These are phyloP conservation scores for Pelodiscus sinensis DNA, from an alignment of 2,113 vertebrate species.

Conservation along the genomic window DNA sequence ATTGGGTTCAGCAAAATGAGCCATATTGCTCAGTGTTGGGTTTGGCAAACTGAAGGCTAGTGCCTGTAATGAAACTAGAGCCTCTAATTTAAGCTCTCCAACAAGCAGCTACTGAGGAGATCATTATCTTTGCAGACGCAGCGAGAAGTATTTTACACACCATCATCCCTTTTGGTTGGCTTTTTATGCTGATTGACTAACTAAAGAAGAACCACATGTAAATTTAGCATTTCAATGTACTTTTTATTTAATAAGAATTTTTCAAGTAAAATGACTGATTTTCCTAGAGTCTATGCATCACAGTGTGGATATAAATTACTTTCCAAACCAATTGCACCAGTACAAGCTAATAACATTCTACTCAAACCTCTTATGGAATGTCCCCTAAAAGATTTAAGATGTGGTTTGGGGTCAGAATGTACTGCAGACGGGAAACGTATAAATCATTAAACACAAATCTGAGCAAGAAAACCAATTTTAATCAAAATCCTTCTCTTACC, in stretches of 20 bases:
- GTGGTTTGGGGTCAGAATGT: constrained; percentile 10
- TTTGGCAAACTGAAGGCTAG: not conserved
- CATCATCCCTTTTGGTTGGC: not conserved
- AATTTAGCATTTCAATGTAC: not conserved
- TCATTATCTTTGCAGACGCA: not conserved
- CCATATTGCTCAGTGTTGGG: no score
- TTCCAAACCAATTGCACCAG: not conserved
- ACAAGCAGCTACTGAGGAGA: constrained; percentile 1
- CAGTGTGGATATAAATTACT: not conserved
- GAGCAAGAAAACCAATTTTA: not conserved
- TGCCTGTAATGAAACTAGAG: not conserved
- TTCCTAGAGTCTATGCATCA: constrained; percentile 4
- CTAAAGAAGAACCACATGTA: not conserved
- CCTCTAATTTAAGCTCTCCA: not conserved
- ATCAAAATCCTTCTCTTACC: not conserved
- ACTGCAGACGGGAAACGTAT: not conserved
- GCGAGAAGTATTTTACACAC: constrained; percentile 29
- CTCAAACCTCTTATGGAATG: not conserved
- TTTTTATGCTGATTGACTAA: constrained; percentile 1
- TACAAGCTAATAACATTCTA: not conserved
- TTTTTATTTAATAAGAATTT: constrained; percentile 20
- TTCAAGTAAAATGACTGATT: not conserved
- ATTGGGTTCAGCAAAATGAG: constrained; percentile 1
- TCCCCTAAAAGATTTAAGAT: not conserved
- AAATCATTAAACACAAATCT: constrained; percentile 24